Evolutionary conservation across 2,888 invertebrate species (phyloP), one percentile per base, ranked within the genome.

Genomic region (Nomada hirtipes): DNA sequence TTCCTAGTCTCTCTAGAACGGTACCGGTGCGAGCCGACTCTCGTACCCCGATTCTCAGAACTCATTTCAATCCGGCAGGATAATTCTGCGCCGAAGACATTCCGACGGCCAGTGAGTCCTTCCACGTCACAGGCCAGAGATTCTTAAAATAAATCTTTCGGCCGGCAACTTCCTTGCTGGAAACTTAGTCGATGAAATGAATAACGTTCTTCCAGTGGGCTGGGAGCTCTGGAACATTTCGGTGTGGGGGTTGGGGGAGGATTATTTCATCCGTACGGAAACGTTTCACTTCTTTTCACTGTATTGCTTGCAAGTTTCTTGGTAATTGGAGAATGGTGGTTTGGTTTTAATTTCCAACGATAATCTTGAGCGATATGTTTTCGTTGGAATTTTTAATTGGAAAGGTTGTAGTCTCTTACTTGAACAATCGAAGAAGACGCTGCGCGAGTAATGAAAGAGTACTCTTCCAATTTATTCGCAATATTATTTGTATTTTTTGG

Each of bases 61-160:
- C 86, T 86, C 86, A 86, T 86, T 85, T 86, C 86, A 86, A 86
- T 86, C 80, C 86, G 63, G 59, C 70, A 79, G 83, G 79, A 86
- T 86, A 86, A 87, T 86, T 86, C 86, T 26, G 55, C 77, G 87
- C 70, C 85, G 79, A 82, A 82, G 82, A 85, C 76, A 85, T 85
- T 85, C 85, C 84, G 84, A 76, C 82, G 85, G 73, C 61, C 74
- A 71, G 82, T 76, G 79, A 84, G 78, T 79, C 79, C 71, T 81
- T 86, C 84, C 82, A 72, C 84, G 76, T 78, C 74, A 60, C 76
- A 18, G 79, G 52, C 68, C 71, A 42, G 79, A 67, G 79, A 84
- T 82, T 75, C 86, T 79, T 72, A 55, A 84, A 79, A 86, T 84
- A 77, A 82, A 83, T 83, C 82, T 81, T 55, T 44, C 59, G 63